A percentile compares a stretch with the other conserved stretches of the same genome.
Conservation (phyloP, 2,888 invertebrate genomes). For the Cheilosia scutellata region DNA sequence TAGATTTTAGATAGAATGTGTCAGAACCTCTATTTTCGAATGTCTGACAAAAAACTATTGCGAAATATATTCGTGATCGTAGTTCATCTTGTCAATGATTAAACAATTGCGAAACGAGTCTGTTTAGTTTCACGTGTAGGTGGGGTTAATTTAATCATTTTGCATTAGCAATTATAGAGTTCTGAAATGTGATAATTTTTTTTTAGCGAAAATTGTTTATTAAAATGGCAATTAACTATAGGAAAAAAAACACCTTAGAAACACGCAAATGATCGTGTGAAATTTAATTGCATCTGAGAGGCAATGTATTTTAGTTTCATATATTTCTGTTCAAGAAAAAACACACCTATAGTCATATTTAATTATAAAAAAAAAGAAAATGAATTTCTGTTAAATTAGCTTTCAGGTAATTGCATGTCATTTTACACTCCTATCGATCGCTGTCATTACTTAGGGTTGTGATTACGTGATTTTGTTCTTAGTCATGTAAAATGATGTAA, state of each 20-base stretch:
- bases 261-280: constrained; percentile 21
- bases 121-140: neutral
- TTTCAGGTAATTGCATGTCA: too few species aligned
- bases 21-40: constrained; percentile 13
- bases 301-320: neutral
- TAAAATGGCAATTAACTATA: neutral
- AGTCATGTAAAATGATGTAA: too few species aligned
- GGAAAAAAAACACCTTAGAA: neutral
- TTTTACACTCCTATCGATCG: too few species aligned
- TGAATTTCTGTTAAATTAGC: too few species aligned
- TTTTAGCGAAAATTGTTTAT: neutral
- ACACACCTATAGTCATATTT: too few species aligned
- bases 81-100: neutral
- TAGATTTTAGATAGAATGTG: neutral
- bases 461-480: too few species aligned
- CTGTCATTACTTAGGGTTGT: too few species aligned
- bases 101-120: neutral
- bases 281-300: neutral
- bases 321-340: too few species aligned
- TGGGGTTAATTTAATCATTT: neutral
- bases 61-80: neutral
- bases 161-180: neutral
- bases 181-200: constrained; percentile 16
- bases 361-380: too few species aligned
- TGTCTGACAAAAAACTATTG: neutral